phyloP scores from a whole-genome alignment of 2,797 vertebrate species.

The Hylomyscus alleni region DNA sequence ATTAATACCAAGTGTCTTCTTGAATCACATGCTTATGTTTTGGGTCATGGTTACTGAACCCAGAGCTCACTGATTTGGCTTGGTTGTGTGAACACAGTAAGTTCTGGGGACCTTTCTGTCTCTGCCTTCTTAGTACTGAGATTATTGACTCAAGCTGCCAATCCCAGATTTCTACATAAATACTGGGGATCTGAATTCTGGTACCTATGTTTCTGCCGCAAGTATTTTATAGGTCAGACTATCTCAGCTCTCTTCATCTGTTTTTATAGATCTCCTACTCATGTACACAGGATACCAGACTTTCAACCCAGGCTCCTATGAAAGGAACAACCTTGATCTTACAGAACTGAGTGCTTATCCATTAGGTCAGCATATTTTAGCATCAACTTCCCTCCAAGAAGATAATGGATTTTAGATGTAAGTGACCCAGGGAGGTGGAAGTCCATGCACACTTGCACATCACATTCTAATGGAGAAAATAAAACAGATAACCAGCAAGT shows the following conservation, averaged over 20 bases:
- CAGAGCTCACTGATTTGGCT: not conserved
- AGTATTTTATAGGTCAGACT: not conserved
- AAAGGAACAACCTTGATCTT: not conserved
- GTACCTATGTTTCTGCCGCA: not conserved
- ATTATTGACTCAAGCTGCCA: not conserved
- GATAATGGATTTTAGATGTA: not conserved
- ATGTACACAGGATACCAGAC: not conserved
- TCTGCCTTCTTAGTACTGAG: not conserved
- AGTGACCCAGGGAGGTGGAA: not conserved
- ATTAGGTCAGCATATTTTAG: not conserved
- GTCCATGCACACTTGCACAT: not conserved
- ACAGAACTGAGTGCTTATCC: not conserved
- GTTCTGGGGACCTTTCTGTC: too few relatives aligned
- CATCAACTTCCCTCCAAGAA: not conserved
- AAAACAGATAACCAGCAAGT: not conserved
- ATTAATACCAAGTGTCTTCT: not conserved
- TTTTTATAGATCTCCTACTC: not conserved
- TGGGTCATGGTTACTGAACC: not conserved
- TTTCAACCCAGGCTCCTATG: not conserved
- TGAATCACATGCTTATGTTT: not conserved
- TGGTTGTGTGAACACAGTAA: not conserved
- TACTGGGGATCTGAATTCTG: not conserved
- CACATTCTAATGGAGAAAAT: not conserved
- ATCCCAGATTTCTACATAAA: not conserved
- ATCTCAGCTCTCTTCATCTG: not conserved